A percentile compares a stretch with the other conserved stretches of the same genome.
Conservation (phyloP, 2,797 vertebrate genomes). For the Peromyscus eremicus region DNA sequence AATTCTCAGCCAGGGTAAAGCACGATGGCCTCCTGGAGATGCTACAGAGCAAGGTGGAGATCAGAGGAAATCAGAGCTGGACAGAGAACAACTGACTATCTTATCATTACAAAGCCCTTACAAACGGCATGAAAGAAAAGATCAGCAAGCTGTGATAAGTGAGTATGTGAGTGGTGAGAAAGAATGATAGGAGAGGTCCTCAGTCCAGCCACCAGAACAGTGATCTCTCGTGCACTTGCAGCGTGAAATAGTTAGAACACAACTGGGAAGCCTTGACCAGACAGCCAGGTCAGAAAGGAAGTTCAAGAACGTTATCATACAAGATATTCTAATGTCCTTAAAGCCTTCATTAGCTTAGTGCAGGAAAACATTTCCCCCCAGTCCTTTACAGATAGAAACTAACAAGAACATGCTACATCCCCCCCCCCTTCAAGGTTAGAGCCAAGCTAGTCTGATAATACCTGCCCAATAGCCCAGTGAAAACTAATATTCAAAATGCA, state of each 20-base stretch:
- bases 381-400: constrained; percentile 44
- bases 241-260: not conserved
- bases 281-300: not conserved
- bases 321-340: not conserved
- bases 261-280: not conserved
- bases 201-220: constrained; percentile 1
- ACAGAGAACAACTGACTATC: not conserved
- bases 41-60: constrained; percentile 22
- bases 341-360: not conserved
- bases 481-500: constrained; percentile 29
- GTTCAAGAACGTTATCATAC: not conserved
- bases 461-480: constrained; percentile 15
- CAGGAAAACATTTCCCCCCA: not conserved
- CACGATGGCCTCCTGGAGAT: not conserved
- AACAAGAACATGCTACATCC: constrained; percentile 14
- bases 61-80: constrained; percentile 11
- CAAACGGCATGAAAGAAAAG: constrained; percentile 37
- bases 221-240: not conserved
- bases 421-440: constrained; percentile 24
- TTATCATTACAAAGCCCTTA: constrained; percentile 52
- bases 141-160: constrained; percentile 20
- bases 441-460: constrained; percentile 22
- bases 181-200: not conserved
- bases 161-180: constrained; percentile 38
- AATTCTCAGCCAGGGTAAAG: not conserved